Base-by-base conservation (phyloP, 35 echinoderm and acorn worm species). In the Chiridota heheva region DNA sequence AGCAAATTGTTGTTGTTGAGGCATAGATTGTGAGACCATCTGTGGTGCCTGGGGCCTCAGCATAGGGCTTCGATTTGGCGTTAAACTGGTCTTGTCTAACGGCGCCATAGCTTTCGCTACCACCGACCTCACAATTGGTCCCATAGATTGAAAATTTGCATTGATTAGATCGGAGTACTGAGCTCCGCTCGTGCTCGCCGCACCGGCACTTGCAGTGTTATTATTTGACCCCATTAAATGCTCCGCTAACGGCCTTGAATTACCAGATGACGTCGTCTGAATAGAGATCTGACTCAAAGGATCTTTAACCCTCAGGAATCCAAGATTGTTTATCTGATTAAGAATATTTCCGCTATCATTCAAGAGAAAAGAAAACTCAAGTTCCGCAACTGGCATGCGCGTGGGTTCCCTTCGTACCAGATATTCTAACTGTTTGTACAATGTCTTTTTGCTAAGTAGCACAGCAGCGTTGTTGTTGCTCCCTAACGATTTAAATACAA, bases 351-450 rank as follows among this genome's bases (percentile, higher is more conserved):
- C 58, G 36, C 62, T 58, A 43, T 78, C 70, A 28, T 87, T 93
- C 15, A 82, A 58, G 0, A 93, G 47, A 35, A 88, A 93, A 27
- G 78, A 82, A 22, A 93, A 58, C 37, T 93, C 90, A 0, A 93
- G 70, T 5, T 85, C 90, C 0, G 84, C 79, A n/a, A 93, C 59
- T 2, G 90, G 90, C 71, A 75, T 71, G 60, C 78, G 74, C 0
- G 79, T 93, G 40, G 75, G 78, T 44, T 73, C 77, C 33, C 68
- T 82, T 18, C 90, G 68, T 10, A 93, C 31, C 30, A 93, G 55
- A 38, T 71, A 78, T 33, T 87, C 80, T 3, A 93, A 56, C 55
- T 93, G 90, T 47, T 88, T 80, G 33, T 82, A 61, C 4, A 93
- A 70, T 18, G 78, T 72, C 56, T 87, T 93, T 36, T 77, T 81